phyloP scores from a whole-genome alignment of 2,797 vertebrate species.

The Dicrostonyx torquatus region DNA sequence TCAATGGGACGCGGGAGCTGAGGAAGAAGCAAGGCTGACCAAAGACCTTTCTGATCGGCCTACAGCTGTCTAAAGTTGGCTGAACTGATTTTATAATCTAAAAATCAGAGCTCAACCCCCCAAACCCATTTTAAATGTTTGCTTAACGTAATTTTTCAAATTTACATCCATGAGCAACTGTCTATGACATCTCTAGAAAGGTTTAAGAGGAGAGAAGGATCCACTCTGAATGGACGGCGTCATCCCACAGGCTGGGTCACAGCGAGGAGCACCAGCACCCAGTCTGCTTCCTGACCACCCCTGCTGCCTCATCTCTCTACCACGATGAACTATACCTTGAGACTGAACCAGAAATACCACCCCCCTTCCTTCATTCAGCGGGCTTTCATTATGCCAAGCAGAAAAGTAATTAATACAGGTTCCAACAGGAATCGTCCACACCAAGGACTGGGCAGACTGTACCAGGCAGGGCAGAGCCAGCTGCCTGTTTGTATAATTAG shows the following conservation, averaged over 20 bases:
- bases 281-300: neutral
- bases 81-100: neutral
- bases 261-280: neutral
- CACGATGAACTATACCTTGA: neutral
- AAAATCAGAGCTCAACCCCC: neutral
- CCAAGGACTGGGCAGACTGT: neutral
- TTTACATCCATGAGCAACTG: neutral
- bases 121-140: neutral
- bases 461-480: neutral
- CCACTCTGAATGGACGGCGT: neutral
- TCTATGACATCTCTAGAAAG: neutral
- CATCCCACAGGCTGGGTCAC: neutral
- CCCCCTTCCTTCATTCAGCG: neutral
- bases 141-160: neutral
- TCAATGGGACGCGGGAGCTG: neutral
- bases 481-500: neutral
- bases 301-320: neutral
- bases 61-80: neutral
- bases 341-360: neutral
- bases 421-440: neutral
- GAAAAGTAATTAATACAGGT: neutral
- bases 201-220: neutral
- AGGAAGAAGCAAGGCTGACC: accelerated
- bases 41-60: accelerated
- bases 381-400: neutral